A percentile compares a stretch with the other conserved stretches of the same genome.
These are phyloP conservation scores for Drepana arcuata DNA, from an alignment of 1,140 invertebrate species.

Conservation along the genomic window DNA sequence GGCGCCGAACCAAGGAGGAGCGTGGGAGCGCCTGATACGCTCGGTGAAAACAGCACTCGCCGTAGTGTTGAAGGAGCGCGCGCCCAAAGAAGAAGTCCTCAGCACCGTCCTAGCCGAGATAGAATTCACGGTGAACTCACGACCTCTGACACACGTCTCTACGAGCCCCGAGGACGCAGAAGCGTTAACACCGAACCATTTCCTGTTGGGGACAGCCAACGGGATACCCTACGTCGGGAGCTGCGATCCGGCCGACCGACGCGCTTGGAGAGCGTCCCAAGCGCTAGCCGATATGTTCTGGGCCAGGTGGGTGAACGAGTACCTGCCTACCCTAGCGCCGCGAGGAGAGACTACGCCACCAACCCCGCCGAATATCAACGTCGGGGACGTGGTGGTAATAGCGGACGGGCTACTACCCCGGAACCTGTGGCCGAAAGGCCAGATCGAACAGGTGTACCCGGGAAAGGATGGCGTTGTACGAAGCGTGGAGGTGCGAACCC, in stretches of 20 bases:
- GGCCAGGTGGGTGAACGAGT: neutral
- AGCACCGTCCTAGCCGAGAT: neutral
- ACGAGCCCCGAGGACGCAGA: neutral
- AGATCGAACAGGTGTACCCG: neutral
- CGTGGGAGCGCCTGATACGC: neutral
- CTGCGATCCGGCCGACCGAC: neutral
- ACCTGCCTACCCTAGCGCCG: neutral
- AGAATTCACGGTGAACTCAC: neutral
- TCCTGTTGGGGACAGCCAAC: neutral
- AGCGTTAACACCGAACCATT: neutral
- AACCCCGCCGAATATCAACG: neutral
- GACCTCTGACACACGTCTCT: neutral
- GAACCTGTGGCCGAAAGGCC: slow-evolving; percentile 3
- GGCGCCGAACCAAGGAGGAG: neutral
- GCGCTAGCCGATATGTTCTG: neutral
- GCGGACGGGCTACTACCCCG: neutral
- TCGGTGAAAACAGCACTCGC: neutral
- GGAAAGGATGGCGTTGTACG: neutral
- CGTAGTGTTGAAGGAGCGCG: neutral
- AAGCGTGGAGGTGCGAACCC: neutral
- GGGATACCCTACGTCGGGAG: neutral
- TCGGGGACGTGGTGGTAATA: neutral
- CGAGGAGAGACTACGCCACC: neutral
- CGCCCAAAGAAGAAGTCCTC: neutral
- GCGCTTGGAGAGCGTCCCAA: neutral